Evolutionary conservation across 2,888 invertebrate genomes (phyloP).

Genomic region (Bimastos eiseni): DNA sequence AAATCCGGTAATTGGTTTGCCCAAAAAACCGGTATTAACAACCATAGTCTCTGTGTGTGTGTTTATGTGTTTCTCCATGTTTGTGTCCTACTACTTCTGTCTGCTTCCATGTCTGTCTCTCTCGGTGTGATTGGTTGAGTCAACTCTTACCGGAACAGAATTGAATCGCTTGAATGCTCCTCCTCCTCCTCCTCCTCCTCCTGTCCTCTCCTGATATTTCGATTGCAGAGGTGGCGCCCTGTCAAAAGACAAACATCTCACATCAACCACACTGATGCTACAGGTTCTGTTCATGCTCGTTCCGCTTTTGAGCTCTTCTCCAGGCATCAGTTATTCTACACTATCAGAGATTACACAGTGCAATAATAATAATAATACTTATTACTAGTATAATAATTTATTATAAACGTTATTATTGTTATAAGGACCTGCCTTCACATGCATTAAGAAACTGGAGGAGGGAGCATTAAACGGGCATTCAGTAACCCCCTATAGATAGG

Average conservation of each 20-base stretch:
- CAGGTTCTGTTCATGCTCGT: neutral
- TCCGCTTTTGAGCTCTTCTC: neutral
- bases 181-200: neutral
- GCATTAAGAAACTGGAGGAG: neutral
- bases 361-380: neutral
- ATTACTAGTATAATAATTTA: neutral
- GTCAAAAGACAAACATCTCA: neutral
- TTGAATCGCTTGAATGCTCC: neutral
- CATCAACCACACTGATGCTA: neutral
- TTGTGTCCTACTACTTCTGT: neutral
- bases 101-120: neutral
- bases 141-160: neutral
- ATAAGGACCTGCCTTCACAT: neutral
- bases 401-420: neutral
- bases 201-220: neutral
- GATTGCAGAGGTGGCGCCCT: neutral
- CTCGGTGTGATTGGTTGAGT: neutral
- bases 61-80: neutral
- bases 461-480: neutral
- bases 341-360: neutral
- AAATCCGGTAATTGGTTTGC: too few species aligned
- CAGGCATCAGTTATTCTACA: neutral
- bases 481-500: neutral
- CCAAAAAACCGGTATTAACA: too few species aligned
- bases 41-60: too few species aligned